These are phyloP conservation scores for Megalurothrips usitatus DNA, from an alignment of 2,888 invertebrate species.

Conservation along the genomic window DNA sequence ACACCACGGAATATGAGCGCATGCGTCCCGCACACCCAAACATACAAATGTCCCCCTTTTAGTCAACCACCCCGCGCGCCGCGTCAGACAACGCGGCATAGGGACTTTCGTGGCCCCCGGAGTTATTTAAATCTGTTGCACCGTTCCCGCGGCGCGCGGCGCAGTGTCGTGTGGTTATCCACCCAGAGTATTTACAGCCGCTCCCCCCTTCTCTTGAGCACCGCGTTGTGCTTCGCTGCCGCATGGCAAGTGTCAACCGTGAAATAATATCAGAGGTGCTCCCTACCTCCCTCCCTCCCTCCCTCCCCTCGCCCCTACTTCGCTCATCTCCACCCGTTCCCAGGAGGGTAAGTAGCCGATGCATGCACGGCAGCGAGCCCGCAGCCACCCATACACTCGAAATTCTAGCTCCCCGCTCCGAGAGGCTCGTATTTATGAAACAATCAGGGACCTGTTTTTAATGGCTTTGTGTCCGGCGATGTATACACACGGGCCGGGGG, in stretches of 20 bases:
- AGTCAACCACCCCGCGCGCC: background rate
- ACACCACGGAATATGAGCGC: background rate
- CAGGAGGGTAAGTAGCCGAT: too few species aligned
- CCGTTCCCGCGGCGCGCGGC: too few species aligned
- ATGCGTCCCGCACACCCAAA: background rate
- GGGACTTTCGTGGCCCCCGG: background rate
- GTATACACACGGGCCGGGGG: too few species aligned
- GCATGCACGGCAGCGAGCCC: too few species aligned
- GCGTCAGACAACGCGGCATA: background rate
- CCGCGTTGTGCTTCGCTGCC: background rate
- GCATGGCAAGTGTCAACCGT: constrained; percentile 15
- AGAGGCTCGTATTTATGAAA: background rate
- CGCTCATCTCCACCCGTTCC: background rate
- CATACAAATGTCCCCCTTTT: background rate
- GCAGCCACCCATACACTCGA: too few species aligned
- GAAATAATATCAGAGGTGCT: background rate
- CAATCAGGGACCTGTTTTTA: background rate
- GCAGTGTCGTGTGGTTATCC: background rate
- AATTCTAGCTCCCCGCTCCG: too few species aligned
- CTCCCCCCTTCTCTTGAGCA: background rate
- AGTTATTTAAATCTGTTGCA: background rate
- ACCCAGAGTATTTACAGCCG: background rate
- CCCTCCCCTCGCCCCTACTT: background rate
- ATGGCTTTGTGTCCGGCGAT: too few species aligned
- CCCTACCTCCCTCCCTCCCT: background rate